Conservation (phyloP, 2,888 invertebrate species). For the Drosophila mayaguana region DNA sequence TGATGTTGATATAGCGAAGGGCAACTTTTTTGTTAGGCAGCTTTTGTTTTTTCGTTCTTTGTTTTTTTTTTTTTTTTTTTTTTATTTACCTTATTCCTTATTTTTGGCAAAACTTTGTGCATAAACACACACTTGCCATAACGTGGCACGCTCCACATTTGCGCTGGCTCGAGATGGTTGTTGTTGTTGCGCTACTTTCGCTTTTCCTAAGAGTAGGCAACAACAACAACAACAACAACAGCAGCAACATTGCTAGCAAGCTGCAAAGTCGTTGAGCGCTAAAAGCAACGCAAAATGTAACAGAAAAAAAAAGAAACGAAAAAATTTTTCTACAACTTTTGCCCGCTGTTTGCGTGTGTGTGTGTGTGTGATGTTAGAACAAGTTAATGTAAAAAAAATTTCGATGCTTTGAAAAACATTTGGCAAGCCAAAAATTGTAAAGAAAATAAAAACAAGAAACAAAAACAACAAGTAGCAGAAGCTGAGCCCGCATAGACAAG, state of each 20-base stretch:
- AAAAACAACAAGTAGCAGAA: constrained; percentile 36
- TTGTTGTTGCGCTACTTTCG: constrained; percentile 67
- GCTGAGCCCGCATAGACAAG: constrained; percentile 39
- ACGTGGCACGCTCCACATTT: constrained; percentile 52
- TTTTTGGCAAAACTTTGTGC: constrained; percentile 51
- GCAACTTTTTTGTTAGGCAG: constrained; percentile 52
- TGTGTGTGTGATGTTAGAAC: constrained; percentile 62
- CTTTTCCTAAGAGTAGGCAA: constrained; percentile 65
- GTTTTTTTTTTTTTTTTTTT: not conserved
- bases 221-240: constrained; percentile 43
- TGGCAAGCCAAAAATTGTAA: constrained; percentile 75
- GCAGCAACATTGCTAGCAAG: constrained; percentile 38
- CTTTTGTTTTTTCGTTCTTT: not conserved
- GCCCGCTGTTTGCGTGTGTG: constrained; percentile 22
- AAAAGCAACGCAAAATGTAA: constrained; percentile 70
- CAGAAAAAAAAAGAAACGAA: constrained; percentile 27
- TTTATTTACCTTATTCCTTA: constrained; percentile 18
- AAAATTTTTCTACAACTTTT: constrained; percentile 70
- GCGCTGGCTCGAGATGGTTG: constrained; percentile 54
- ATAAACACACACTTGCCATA: constrained; percentile 73
- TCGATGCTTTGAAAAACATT: constrained; percentile 80
- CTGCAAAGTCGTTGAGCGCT: constrained; percentile 75
- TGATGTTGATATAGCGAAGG: constrained; percentile 73
- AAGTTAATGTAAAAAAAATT: constrained; percentile 82
- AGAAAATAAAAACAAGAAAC: constrained; percentile 71